A percentile compares a stretch with the other conserved stretches of the same genome.
These are phyloP conservation scores for Drosophila hydei DNA, from an alignment of 1,140 invertebrate genomes.

Conservation along the genomic window DNA sequence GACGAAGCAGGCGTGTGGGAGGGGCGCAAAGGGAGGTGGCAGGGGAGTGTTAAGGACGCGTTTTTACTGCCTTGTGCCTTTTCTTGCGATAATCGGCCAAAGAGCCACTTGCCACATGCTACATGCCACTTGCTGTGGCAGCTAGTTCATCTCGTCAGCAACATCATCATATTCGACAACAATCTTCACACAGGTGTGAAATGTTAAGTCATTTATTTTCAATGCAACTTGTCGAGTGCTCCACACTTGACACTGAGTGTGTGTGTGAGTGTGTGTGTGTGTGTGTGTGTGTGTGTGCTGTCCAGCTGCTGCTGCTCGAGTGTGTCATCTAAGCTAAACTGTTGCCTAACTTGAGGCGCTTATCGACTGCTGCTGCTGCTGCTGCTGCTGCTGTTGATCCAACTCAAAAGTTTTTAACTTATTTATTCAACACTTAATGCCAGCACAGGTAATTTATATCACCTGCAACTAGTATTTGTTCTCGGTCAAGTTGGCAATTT, in stretches of 20 bases:
- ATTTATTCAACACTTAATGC: background rate
- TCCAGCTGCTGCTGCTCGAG: slow-evolving; percentile 4
- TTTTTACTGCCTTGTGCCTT: slow-evolving; percentile 44
- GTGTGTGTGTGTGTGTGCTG: slow-evolving; percentile 16
- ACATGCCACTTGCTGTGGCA: background rate
- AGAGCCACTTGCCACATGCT: slow-evolving; percentile 26
- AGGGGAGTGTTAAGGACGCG: slow-evolving; percentile 12
- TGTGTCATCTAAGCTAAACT: slow-evolving; percentile 34
- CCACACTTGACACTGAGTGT: slow-evolving; percentile 14
- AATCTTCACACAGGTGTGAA: slow-evolving; percentile 38
- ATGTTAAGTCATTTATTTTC: slow-evolving; percentile 38
- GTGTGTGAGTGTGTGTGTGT: slow-evolving; percentile 10
- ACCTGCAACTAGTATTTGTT: too few relatives aligned
- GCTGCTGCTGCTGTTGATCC: too few relatives aligned
- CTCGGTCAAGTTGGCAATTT: too few relatives aligned
- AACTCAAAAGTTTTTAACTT: slow-evolving; percentile 13
- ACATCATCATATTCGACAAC: background rate
- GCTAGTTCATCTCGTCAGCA: background rate
- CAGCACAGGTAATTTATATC: too few relatives aligned
- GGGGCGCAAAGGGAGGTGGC: slow-evolving; percentile 1
- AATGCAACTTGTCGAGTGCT: slow-evolving; percentile 36
- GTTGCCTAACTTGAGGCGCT: slow-evolving; percentile 39
- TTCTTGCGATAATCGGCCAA: slow-evolving; percentile 43
- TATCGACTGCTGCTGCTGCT: background rate
- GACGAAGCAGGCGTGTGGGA: background rate